Evolutionary conservation across 2,888 invertebrate genomes (phyloP), one percentile per base, ranked within the genome.

Genomic region (Tridacna gigas): DNA sequence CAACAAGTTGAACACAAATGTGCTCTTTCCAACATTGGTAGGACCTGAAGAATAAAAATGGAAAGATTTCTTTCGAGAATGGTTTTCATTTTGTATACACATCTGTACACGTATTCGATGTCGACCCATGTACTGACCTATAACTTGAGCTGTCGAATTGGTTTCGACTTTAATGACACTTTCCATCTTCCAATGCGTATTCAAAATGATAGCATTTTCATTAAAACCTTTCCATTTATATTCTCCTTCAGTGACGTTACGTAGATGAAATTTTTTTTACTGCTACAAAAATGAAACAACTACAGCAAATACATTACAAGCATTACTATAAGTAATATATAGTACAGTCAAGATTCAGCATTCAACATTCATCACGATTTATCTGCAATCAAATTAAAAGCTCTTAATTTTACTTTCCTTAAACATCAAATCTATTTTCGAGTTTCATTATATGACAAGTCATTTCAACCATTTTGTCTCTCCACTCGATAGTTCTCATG

Each of bases 401-500:
- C 15, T 13, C 13, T 25, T 65, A 22, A 65, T 65, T 65, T n/a
- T 20, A 25, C 65, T 65, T 26, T 18, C n/a, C 25, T 71, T 47
- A 15, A 3, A 22, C 18, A 12, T 45, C 0, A 63, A 80, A 75
- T 73, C 81, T 26, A 11, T 60, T 25, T 61, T 84, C 76, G 18
- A 84, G 56, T 12, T n/a, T 9, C 15, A 80, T 28, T 47, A 84
- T 12, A 56, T 61, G 80, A 47, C 73, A 18, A 78, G 76, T 76
- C 78, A 73, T 79, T 48, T 65, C 26, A 60, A 81, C 73, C 73
- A 81, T 81, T 73, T 71, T 65, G 37, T n/a, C 51, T 79, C 51
- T 81, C 84, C 81, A 84, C 25, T 74, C 18, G n/a, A 48, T 12
- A 3, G 67, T 79, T 77, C 79, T 81, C 79, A 84, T 81, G 63